Base-by-base conservation (phyloP, 2,888 invertebrate genomes). In the Tridacna gigas region DNA sequence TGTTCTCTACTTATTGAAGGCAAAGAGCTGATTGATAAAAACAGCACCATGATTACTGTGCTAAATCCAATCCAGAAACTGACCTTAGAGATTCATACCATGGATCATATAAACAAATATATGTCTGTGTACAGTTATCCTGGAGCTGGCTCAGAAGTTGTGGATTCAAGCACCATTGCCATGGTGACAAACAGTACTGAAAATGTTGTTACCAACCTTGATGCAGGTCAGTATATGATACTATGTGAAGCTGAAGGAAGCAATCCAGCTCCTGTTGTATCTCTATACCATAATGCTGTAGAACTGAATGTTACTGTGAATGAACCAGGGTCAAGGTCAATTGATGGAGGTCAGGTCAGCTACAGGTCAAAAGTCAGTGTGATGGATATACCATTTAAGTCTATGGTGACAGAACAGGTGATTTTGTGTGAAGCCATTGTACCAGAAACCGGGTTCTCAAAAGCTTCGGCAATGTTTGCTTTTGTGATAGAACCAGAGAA, bases 291-390 rank as follows among this genome's bases (percentile, higher is more conserved):
- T 20, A 71, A 71, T 71, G 71, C 51, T 12, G 20, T 25, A 4
- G 5, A 47, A 25, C 26, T 71, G 20, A 25, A 25, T 71, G 71
- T 51, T 25, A 51, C 48, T 51, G 71, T 71, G 3, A 48, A 71
- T 25, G 71, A 71, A 22, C 45, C 48, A 47, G 71, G 71, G 71
- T 71, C 26, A 71, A 71, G 71, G 71, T 71, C 71, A 71, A 0
- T 71, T 15, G n/a, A 22, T 26, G 51, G 51, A 51, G 51, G 51
- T 51, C 48, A 71, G 25, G 51, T 71, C 26, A 71, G 71, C 25
- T 71, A 25, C 51, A 71, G 25, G 71, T 71, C 71, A 71, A 48
- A 48, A 25, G 51, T 71, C 51, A 71, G 71, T 26, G 4, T 71
- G 47, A 71, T 71, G 51, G 26, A 71, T 51, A 71, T 71, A 15